Evolutionary conservation across 2,888 invertebrate genomes (phyloP).

Genomic region (Limnephilus rhombicus): DNA sequence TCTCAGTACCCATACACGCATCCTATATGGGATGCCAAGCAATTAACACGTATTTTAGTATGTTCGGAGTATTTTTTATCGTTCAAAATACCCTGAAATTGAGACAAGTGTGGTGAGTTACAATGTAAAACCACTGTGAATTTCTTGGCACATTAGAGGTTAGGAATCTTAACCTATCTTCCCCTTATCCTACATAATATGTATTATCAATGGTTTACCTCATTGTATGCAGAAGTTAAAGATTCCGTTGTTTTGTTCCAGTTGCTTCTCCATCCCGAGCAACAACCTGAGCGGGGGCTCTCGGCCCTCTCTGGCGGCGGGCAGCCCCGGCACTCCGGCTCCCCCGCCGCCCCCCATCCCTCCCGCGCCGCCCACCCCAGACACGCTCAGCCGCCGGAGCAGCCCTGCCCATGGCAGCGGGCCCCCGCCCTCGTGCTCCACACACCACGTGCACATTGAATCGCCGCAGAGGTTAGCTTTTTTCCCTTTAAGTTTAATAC

Average conservation of each 20-base stretch:
- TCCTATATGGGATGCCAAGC: too few species aligned
- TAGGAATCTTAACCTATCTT: neutral
- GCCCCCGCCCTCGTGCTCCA: slow-evolving; percentile 77
- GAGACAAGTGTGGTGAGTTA: too few species aligned
- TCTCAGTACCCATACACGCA: too few species aligned
- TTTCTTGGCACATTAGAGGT: neutral
- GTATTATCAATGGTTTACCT: neutral
- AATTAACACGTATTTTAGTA: too few species aligned
- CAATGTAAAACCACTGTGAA: too few species aligned
- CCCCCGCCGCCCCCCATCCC: slow-evolving; percentile 85
- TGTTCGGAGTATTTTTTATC: too few species aligned
- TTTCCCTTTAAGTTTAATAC: too few species aligned
- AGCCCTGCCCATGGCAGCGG: slow-evolving; percentile 72
- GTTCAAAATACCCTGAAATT: too few species aligned
- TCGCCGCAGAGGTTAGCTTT: slow-evolving; percentile 75
- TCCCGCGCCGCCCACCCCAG: slow-evolving; percentile 86
- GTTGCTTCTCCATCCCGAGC: slow-evolving; percentile 81
- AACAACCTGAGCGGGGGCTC: slow-evolving; percentile 83
- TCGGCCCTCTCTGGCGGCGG: slow-evolving; percentile 76
- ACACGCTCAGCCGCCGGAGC: slow-evolving; percentile 84
- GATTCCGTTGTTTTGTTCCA: slow-evolving; percentile 68
- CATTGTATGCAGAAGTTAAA: neutral
- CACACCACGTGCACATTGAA: slow-evolving; percentile 78
- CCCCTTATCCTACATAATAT: neutral
- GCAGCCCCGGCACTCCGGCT: slow-evolving; percentile 79